Evolutionary conservation across 2,797 vertebrate species (phyloP), one percentile per base, ranked within the genome.

Genomic region (Sebastes minor): DNA sequence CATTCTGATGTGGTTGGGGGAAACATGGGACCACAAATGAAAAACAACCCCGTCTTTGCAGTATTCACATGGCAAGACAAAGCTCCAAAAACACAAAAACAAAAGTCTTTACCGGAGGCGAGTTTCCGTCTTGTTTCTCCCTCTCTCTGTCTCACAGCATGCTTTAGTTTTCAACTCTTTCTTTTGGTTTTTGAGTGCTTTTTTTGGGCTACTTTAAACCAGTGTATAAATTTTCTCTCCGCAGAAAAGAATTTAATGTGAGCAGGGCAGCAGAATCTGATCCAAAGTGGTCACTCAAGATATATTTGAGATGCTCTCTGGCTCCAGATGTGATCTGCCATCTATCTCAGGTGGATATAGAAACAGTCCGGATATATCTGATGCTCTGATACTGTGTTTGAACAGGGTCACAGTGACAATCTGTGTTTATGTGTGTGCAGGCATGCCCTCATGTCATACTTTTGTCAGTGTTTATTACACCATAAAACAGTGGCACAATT

Each of bases 321-420:
- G 23, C 63, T 76, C 42, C 23, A 63, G 57, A 25, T 55, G 27
- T 65, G 75, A 83, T 65, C 63, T 56, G 53, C 25, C 66, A 28
- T 87, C 75, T 32, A 12, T 85, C 70, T 73, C 64, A 42, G 77
- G 62, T 25, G 27, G 74, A 76, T 72, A 84, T 61, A 77, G 70
- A 64, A 83, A 78, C 23, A 68, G 49, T 57, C 80, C 9, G 66
- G 78, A 84, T 85, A 81, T 86, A 81, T 63, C 61, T 71, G 73
- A 87, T 90, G 62, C 71, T 74, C 16, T 76, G 87, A 90, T 71
- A 80, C 10, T 18, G 28, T 56, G 60, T 52, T 60, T 66, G 64
- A 49, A 65, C 68, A 23, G 61, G 59, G 80, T 78, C 82, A 80
- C 22, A 2, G 13, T 25, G 67, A 71, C 35, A 46, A 33, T 74